These are phyloP conservation scores for Myotis pilosus DNA, from an alignment of 2,797 vertebrate species.

Conservation along the genomic window DNA sequence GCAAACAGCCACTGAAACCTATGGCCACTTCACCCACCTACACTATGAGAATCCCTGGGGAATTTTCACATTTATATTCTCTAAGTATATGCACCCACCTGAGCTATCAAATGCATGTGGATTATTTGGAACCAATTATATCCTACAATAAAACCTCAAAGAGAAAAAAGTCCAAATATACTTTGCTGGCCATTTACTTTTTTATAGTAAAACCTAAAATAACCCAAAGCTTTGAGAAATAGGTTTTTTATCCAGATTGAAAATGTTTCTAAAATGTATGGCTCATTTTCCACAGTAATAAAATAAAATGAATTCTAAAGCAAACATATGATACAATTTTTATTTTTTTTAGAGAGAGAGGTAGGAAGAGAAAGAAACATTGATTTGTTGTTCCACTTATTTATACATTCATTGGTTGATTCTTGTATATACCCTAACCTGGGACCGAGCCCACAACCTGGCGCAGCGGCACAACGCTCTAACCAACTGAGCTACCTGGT, in stretches of 20 bases:
- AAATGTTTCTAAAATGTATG: conserved; percentile 10
- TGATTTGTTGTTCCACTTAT: neutral
- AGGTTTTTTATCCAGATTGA: conserved; percentile 27
- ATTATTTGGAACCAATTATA: conserved; percentile 12
- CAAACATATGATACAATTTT: neutral
- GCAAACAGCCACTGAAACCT: neutral
- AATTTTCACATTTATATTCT: neutral
- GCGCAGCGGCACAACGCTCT: neutral
- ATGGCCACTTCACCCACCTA: neutral
- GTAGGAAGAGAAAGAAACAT: neutral
- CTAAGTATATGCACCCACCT: neutral
- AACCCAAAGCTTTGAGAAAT: neutral
- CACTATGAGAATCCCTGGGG: neutral
- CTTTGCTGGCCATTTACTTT: neutral
- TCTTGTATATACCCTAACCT: neutral
- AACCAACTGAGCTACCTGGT: neutral
- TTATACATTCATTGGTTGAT: neutral
- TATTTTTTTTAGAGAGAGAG: neutral
- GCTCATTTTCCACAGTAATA: conserved; percentile 6
- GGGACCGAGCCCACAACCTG: neutral
- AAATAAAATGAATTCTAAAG: conserved; percentile 35
- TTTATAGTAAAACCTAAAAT: neutral
- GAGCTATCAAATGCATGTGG: neutral
- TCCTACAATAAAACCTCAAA: conserved; percentile 37
- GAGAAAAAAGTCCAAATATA: conserved; percentile 9